Conservation (phyloP, 2,797 vertebrate species). For the Austrolebias charrua region DNA sequence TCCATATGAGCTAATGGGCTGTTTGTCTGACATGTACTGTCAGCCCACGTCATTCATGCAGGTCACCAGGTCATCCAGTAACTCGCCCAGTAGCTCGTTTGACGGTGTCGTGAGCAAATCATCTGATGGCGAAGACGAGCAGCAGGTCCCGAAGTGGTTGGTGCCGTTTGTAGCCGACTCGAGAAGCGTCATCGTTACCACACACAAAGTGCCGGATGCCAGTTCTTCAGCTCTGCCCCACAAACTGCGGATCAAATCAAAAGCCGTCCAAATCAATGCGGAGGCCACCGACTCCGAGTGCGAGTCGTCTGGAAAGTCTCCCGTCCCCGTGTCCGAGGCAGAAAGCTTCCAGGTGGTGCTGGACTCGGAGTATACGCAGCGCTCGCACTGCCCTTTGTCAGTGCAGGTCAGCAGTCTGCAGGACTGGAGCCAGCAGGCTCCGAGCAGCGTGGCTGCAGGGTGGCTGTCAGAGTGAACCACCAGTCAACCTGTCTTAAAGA, state of each 20-base stretch:
- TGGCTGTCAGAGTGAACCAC: conserved; percentile 69
- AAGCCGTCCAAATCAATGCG: conserved; percentile 90
- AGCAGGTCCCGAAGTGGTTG: conserved; percentile 93
- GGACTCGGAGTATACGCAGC: conserved; percentile 71
- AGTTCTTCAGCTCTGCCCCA: conserved; percentile 89
- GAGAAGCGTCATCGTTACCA: conserved; percentile 82
- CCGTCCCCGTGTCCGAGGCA: conserved; percentile 79
- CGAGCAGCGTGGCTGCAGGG: conserved; percentile 63
- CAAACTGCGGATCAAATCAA: conserved; percentile 93
- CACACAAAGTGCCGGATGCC: conserved; percentile 89
- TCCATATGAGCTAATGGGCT: conserved; percentile 81
- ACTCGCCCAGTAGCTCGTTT: conserved; percentile 90
- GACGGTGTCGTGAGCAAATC: conserved; percentile 88
- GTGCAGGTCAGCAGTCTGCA: conserved; percentile 89
- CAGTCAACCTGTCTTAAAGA: conserved; percentile 71
- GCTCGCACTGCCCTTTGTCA: conserved; percentile 85
- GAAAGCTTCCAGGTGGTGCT: conserved; percentile 77
- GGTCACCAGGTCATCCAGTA: conserved; percentile 86
- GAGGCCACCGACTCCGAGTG: conserved; percentile 89
- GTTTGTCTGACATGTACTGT: conserved; percentile 78
- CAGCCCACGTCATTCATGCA: conserved; percentile 87
- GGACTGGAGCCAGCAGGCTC: conserved; percentile 86
- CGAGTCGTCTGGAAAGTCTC: conserved; percentile 82
- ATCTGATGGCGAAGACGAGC: conserved; percentile 94
- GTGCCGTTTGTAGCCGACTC: conserved; percentile 82